Percentiles rank a stretch among this genome's conserved stretches.
These are phyloP conservation scores for Cheilosia grossa DNA, from an alignment of 2,888 invertebrate genomes.

Conservation along the genomic window DNA sequence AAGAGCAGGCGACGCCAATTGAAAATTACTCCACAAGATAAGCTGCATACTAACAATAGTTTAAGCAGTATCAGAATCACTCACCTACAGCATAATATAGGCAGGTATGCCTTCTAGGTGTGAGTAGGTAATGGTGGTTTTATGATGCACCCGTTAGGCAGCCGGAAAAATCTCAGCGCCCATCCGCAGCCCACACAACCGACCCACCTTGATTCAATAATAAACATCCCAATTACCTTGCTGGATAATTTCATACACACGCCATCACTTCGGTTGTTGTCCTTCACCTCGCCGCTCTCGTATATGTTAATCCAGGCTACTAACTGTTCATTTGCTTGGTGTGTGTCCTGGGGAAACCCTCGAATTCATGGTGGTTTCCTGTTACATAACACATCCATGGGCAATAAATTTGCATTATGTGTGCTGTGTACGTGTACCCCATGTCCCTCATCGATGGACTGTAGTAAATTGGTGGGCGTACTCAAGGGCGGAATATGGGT, in stretches of 20 bases:
- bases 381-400: conserved; percentile 42
- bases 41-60: background rate
- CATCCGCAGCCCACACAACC: conserved; percentile 6
- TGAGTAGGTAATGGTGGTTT: conserved; percentile 55
- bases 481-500: conserved; percentile 28
- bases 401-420: conserved; percentile 68
- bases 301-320: conserved; percentile 2
- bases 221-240: conserved; percentile 68
- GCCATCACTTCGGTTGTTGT: background rate
- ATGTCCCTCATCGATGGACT: conserved; percentile 50
- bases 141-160: conserved; percentile 31
- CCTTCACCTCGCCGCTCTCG: background rate
- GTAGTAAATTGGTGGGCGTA: conserved; percentile 56
- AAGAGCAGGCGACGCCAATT: conserved; percentile 6
- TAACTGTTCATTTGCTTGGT: conserved; percentile 17
- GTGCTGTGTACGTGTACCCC: conserved; percentile 7
- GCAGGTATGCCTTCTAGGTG: background rate
- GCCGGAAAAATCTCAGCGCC: conserved; percentile 7
- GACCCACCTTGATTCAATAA: conserved; percentile 63
- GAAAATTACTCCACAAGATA: conserved; percentile 15
- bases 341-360: conserved; percentile 40
- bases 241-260: conserved; percentile 49
- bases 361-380: conserved; percentile 50
- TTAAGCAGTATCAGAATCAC: background rate
- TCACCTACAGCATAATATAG: background rate